These are phyloP conservation scores for Bembecia ichneumoniformis DNA, from an alignment of 2,888 invertebrate genomes.

Conservation along the genomic window DNA sequence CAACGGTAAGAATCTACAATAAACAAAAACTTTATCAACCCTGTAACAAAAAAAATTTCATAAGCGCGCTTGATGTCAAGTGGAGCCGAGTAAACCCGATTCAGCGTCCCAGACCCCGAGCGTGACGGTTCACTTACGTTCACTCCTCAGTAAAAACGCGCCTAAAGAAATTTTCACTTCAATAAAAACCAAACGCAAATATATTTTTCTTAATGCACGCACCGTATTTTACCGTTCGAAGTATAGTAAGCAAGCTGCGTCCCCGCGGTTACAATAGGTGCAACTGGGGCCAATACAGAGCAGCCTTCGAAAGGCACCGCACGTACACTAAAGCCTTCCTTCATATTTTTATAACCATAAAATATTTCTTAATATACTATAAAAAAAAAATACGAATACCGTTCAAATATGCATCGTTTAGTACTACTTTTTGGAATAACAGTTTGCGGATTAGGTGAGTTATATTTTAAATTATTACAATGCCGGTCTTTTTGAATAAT, in stretches of 20 bases:
- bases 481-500: no score
- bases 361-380: not conserved
- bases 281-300: constrained; percentile 44
- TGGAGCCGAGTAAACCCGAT: no score
- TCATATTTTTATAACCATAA: constrained; percentile 2
- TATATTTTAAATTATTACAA: not conserved
- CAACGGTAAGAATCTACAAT: no score
- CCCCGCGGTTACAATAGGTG: constrained; percentile 20
- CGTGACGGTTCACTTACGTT: no score
- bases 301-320: constrained; percentile 54
- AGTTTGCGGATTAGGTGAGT: constrained; percentile 51
- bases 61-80: no score
- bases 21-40: no score
- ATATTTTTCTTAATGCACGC: constrained; percentile 7
- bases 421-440: constrained; percentile 36
- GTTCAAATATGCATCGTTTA: constrained; percentile 48
- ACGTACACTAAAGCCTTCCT: constrained; percentile 42
- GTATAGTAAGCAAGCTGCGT: constrained; percentile 13
- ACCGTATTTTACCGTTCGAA: constrained; percentile 22
- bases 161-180: no score
- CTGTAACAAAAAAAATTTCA: no score
- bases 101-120: no score
- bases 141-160: no score
- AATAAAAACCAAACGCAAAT: no score
- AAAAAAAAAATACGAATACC: constrained; percentile 9